These are phyloP conservation scores for Manis javanica DNA, from an alignment of 2,797 vertebrate species.

Conservation along the genomic window DNA sequence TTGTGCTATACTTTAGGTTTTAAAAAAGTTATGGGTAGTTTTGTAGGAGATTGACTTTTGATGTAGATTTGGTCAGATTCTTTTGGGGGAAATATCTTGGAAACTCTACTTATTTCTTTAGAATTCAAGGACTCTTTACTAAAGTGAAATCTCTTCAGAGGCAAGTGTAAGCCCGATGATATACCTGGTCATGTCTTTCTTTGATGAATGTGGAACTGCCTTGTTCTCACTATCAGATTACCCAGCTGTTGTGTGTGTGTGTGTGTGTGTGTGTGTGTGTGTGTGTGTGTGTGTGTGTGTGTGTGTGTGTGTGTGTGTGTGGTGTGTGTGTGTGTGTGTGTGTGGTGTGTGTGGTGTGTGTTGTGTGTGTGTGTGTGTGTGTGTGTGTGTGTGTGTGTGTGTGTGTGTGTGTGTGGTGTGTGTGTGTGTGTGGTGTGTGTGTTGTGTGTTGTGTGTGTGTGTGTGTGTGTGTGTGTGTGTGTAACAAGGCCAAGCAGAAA, in stretches of 20 bases:
- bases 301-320: too few relatives aligned
- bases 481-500: not conserved
- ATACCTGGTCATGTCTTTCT: not conserved
- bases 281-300: too few relatives aligned
- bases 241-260: not conserved
- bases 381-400: too few relatives aligned
- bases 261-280: not conserved
- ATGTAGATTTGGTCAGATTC: not conserved
- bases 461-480: not conserved
- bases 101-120: not conserved
- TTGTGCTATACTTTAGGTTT: not conserved
- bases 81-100: not conserved
- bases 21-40: not conserved
- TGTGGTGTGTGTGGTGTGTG: too few relatives aligned
- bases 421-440: not conserved
- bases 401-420: not conserved
- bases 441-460: not conserved
- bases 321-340: not conserved
- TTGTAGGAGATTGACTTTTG: slow-evolving; percentile 11
- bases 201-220: not conserved
- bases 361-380: too few relatives aligned
- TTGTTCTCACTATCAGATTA: not conserved
- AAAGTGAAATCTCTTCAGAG: slow-evolving; percentile 12
- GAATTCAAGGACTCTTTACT: slow-evolving; percentile 1
- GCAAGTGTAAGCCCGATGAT: not conserved